These are phyloP conservation scores for Matsumurasca onukii DNA, from an alignment of 1,140 invertebrate genomes.

Conservation along the genomic window DNA sequence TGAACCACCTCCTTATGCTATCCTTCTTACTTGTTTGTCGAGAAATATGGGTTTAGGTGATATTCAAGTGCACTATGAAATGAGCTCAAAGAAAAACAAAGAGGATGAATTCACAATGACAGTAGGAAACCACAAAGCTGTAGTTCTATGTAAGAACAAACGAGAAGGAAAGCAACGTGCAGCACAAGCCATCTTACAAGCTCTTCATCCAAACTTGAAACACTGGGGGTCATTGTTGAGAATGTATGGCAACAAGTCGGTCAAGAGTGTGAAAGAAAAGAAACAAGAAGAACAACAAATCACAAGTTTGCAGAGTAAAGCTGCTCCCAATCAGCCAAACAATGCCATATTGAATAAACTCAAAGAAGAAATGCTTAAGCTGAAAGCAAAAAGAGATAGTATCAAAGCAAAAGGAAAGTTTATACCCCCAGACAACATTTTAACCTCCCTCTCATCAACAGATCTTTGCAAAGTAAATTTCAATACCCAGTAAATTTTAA, in stretches of 20 bases:
- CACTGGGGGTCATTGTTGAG: conserved; percentile 94
- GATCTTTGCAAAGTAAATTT: conserved; percentile 30
- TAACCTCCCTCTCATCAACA: conserved; percentile 24
- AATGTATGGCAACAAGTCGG: conserved; percentile 89
- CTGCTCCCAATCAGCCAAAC: conserved; percentile 89
- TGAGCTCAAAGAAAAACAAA: conserved; percentile 87
- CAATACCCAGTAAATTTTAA: too few species aligned
- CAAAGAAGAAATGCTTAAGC: conserved; percentile 82
- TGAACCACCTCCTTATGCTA: conserved; percentile 92
- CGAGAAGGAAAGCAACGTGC: conserved; percentile 96
- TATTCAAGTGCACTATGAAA: conserved; percentile 62
- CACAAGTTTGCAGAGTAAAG: conserved; percentile 86
- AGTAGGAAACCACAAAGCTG: conserved; percentile 88
- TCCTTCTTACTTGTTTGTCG: conserved; percentile 88
- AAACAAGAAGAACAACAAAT: conserved; percentile 95
- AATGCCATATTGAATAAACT: conserved; percentile 91
- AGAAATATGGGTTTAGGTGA: conserved; percentile 50
- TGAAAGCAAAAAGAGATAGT: conserved; percentile 51
- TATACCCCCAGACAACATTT: conserved; percentile 7
- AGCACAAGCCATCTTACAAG: conserved; percentile 91
- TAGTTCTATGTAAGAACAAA: conserved; percentile 92
- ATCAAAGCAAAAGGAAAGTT: conserved; percentile 25
- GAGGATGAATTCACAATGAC: conserved; percentile 94
- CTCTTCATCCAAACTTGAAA: conserved; percentile 86
- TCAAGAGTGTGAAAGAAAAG: conserved; percentile 91